Evolutionary conservation across 2,113 vertebrate genomes (phyloP).

Genomic region (Pachyramphus minor): DNA sequence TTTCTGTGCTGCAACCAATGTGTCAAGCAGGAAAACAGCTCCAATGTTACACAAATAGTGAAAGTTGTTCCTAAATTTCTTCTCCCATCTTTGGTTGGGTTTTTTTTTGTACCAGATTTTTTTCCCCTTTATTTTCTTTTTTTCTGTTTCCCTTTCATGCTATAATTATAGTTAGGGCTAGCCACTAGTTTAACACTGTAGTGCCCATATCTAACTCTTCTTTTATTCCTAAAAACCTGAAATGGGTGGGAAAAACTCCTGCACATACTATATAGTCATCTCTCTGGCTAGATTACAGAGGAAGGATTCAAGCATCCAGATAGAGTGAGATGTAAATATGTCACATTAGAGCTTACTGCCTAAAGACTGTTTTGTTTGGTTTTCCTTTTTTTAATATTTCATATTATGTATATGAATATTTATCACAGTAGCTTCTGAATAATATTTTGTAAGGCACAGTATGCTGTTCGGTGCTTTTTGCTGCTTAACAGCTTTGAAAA

Average conservation of each 20-base stretch:
- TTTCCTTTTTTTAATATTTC: not conserved
- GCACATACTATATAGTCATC: not conserved
- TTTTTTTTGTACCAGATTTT: not conserved
- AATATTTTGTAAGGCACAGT: not conserved
- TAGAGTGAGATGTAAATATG: not conserved
- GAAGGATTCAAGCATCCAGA: not conserved
- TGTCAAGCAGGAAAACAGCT: constrained; percentile 36
- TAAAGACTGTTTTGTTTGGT: not conserved
- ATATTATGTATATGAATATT: not conserved
- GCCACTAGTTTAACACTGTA: not conserved
- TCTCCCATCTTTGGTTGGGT: not conserved
- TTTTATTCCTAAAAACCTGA: not conserved
- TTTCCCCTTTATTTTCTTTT: not conserved
- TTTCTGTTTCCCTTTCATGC: not conserved
- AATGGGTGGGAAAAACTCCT: not conserved
- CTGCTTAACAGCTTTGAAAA: not conserved
- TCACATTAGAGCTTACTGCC: not conserved
- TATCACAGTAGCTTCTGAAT: not conserved
- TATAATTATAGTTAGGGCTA: not conserved
- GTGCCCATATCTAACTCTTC: not conserved
- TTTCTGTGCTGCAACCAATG: constrained; percentile 35
- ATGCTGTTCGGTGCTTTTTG: not conserved
- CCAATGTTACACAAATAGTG: constrained; percentile 27
- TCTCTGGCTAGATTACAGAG: not conserved
- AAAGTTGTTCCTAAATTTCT: constrained; percentile 31